Conservation (phyloP, 2,113 vertebrate genomes). For the Gasterosteus nipponicus region DNA sequence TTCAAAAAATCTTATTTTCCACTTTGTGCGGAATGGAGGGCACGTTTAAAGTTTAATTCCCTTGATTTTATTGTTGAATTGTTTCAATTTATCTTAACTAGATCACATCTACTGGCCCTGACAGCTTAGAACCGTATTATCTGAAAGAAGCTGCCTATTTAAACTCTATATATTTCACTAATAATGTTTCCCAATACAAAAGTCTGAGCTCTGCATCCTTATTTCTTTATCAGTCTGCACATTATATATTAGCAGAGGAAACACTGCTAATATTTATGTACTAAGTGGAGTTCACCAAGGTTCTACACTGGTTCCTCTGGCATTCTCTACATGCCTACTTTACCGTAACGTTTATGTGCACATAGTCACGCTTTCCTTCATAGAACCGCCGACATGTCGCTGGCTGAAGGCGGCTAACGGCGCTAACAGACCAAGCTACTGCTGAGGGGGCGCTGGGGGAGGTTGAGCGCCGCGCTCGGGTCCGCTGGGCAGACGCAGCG, state of each 20-base stretch:
- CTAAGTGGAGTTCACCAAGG: slow-evolving; percentile 18
- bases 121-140: neutral
- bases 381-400: too few relatives aligned
- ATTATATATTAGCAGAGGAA: too few relatives aligned
- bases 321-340: neutral
- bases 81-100: neutral
- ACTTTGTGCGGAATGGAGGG: too few relatives aligned
- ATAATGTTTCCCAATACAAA: neutral
- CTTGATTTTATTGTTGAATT: neutral
- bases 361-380: neutral
- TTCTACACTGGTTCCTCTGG: neutral
- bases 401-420: too few relatives aligned
- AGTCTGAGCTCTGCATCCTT: neutral
- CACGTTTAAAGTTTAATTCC: neutral
- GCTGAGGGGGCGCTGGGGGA: too few relatives aligned
- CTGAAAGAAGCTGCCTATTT: neutral
- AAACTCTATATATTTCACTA: neutral
- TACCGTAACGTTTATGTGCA: neutral
- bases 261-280: neutral
- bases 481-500: neutral
- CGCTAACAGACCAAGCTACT: too few relatives aligned
- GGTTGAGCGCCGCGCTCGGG: too few relatives aligned
- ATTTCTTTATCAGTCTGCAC: slow-evolving; percentile 14
- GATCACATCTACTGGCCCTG: neutral
- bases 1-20: neutral